These are phyloP conservation scores for Leucoraja ocellata DNA, from an alignment of 2,797 vertebrate genomes.

Conservation along the genomic window DNA sequence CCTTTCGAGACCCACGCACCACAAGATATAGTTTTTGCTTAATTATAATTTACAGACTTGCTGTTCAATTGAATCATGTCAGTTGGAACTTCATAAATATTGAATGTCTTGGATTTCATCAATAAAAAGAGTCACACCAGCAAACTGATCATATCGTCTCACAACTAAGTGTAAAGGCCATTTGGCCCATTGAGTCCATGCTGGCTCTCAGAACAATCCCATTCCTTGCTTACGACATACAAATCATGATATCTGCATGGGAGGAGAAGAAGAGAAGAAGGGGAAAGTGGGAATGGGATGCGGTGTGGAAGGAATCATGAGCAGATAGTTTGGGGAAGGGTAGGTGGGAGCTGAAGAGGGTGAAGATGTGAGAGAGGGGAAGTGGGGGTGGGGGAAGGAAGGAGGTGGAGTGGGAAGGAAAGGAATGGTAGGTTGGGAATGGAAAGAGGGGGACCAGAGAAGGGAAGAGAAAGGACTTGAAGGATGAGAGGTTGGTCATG, in stretches of 20 bases:
- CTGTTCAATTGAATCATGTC: not conserved
- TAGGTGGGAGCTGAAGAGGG: constrained; percentile 38
- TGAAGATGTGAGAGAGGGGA: constrained; percentile 2
- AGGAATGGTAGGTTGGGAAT: too few relatives aligned
- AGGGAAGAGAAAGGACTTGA: too few relatives aligned
- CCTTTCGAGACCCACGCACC: too few relatives aligned
- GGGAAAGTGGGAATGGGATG: not conserved
- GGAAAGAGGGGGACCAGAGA: too few relatives aligned
- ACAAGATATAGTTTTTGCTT: not conserved
- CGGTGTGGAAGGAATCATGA: too few relatives aligned
- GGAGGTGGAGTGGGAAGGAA: too few relatives aligned
- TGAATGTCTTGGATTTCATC: not conserved
- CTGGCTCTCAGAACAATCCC: too few relatives aligned
- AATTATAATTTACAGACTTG: not conserved
- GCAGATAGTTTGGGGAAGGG: not conserved
- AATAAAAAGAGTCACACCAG: not conserved
- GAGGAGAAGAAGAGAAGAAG: not conserved
- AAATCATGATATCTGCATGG: not conserved
- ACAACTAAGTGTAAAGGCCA: too few relatives aligned
- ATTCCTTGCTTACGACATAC: too few relatives aligned
- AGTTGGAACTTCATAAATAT: not conserved
- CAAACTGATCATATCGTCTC: not conserved
- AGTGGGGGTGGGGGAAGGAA: too few relatives aligned
- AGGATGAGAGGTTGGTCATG: not conserved
- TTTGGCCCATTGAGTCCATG: too few relatives aligned